Conservation (phyloP, 2,797 vertebrate species). For the Hippocampus kuda region DNA sequence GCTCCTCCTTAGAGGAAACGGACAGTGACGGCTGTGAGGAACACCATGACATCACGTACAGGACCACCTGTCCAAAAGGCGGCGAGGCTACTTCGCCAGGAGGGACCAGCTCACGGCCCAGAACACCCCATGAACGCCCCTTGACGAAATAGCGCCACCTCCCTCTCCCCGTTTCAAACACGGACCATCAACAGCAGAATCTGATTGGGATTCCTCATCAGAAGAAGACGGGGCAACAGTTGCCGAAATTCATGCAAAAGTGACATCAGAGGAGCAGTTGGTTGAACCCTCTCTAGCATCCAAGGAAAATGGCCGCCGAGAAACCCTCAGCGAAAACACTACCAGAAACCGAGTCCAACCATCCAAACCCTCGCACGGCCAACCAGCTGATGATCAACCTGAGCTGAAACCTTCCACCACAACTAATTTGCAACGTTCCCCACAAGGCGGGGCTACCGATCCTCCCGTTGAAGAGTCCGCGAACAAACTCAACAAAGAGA, state of each 20-base stretch:
- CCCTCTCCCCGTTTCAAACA: neutral
- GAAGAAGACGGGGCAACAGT: neutral
- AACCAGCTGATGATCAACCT: neutral
- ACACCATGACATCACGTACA: slow-evolving; percentile 9
- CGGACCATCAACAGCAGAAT: neutral
- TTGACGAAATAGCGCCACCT: neutral
- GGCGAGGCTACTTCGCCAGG: neutral
- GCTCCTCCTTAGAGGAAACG: slow-evolving; percentile 47
- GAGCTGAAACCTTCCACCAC: neutral
- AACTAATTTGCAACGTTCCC: neutral
- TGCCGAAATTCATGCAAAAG: neutral
- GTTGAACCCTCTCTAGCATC: neutral
- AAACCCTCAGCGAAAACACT: neutral
- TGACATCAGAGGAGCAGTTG: neutral
- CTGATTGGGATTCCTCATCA: slow-evolving; percentile 5
- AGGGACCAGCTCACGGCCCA: neutral
- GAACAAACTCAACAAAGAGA: slow-evolving; percentile 14
- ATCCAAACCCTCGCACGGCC: neutral
- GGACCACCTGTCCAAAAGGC: neutral
- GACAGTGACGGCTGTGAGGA: slow-evolving; percentile 17
- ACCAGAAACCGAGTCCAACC: neutral
- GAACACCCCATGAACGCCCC: neutral
- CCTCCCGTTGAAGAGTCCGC: neutral
- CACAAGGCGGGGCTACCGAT: neutral
- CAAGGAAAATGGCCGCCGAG: neutral